Evolutionary conservation across 2,113 vertebrate species (phyloP).

Genomic region (Phocoena phocoena): DNA sequence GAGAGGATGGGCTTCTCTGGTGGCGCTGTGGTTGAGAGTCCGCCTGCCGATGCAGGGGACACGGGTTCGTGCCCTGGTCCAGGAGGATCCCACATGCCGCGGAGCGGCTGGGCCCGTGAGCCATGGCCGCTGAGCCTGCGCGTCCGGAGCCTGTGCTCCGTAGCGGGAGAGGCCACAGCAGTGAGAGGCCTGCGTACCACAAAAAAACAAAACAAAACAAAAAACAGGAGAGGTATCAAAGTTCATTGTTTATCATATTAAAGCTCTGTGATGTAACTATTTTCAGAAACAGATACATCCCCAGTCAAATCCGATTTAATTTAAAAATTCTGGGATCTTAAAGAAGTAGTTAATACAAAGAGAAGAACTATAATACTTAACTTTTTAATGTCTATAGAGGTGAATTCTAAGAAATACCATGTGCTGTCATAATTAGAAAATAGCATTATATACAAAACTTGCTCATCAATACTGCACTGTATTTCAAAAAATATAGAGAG

Average conservation of each 20-base stretch:
- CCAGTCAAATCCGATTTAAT: slow-evolving; percentile 3
- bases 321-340: slow-evolving; percentile 13
- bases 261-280: slow-evolving; percentile 53
- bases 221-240: background rate
- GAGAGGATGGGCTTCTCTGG: background rate
- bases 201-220: too few species aligned
- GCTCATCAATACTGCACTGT: background rate
- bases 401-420: slow-evolving; percentile 31
- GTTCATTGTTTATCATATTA: slow-evolving; percentile 9
- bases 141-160: too few species aligned
- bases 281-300: slow-evolving; percentile 43
- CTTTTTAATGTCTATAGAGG: slow-evolving; percentile 7
- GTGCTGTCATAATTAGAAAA: slow-evolving; percentile 32
- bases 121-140: too few species aligned
- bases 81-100: too few species aligned
- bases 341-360: slow-evolving; percentile 5
- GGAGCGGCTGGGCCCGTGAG: too few species aligned
- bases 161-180: too few species aligned
- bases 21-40: too few species aligned
- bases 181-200: too few species aligned
- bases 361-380: background rate
- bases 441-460: background rate
- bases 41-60: too few species aligned
- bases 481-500: slow-evolving; percentile 50
- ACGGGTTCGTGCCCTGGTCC: too few species aligned